Conservation (phyloP, 2,113 vertebrate species). For the Tetrao urogallus region DNA sequence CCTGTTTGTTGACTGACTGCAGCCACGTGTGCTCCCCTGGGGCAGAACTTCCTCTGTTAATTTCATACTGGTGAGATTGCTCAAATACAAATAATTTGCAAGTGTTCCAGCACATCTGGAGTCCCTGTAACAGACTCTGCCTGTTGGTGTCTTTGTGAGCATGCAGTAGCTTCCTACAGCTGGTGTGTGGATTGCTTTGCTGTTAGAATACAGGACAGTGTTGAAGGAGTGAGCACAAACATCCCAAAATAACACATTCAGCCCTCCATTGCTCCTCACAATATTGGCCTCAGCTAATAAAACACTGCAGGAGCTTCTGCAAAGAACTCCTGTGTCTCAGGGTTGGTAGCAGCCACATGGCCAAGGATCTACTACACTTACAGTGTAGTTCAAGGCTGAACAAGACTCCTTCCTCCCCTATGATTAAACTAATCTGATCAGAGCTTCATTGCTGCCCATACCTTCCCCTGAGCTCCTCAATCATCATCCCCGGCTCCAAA, state of each 20-base stretch:
- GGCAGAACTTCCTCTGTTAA: neutral
- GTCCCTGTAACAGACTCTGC: neutral
- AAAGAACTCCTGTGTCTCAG: neutral
- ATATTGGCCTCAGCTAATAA: fast-evolving
- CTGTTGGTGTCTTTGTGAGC: neutral
- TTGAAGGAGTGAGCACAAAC: neutral
- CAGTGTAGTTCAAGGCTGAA: neutral
- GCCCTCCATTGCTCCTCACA: neutral
- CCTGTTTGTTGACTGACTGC: fast-evolving
- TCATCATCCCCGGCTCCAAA: neutral
- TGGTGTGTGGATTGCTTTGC: neutral
- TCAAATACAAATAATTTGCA: neutral
- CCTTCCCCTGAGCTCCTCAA: neutral
- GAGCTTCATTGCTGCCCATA: neutral
- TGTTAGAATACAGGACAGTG: neutral
- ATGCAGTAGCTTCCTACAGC: fast-evolving
- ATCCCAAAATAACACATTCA: neutral
- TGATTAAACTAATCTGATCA: neutral
- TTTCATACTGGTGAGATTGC: neutral
- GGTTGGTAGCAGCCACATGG: neutral
- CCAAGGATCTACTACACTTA: neutral
- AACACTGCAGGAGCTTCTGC: neutral
- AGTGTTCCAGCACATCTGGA: neutral
- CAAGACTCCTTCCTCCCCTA: neutral
- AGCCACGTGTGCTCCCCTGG: neutral